Evolutionary conservation across 2,113 vertebrate genomes (phyloP).

Genomic region (Ia io): DNA sequence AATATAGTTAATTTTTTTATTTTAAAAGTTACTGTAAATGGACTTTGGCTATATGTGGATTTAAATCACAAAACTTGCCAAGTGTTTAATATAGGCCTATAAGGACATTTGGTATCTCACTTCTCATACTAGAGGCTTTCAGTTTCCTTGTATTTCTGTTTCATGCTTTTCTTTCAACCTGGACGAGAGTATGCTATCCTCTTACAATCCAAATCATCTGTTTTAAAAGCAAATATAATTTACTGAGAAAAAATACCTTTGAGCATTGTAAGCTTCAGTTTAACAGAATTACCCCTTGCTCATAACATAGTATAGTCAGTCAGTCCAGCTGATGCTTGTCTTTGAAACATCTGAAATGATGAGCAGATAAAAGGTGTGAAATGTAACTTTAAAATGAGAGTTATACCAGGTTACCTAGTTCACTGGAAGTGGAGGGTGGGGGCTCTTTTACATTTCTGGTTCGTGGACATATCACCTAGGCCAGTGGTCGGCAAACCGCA

Average conservation of each 20-base stretch:
- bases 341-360: constrained; percentile 75
- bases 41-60: constrained; percentile 49
- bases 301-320: constrained; percentile 60
- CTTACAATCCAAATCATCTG: constrained; percentile 57
- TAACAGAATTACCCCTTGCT: constrained; percentile 56
- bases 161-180: constrained; percentile 46
- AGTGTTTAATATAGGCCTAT: constrained; percentile 5
- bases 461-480: neutral
- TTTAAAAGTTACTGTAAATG: constrained; percentile 53
- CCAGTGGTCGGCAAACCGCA: too few species aligned
- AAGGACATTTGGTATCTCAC: constrained; percentile 29
- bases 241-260: constrained; percentile 72
- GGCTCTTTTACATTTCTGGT: constrained; percentile 18
- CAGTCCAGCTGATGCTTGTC: constrained; percentile 65
- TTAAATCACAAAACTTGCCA: constrained; percentile 54
- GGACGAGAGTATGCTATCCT: constrained; percentile 60
- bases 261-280: constrained; percentile 75
- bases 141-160: constrained; percentile 17
- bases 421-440: neutral
- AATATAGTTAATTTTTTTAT: constrained; percentile 69
- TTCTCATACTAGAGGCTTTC: constrained; percentile 39
- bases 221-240: constrained; percentile 76
- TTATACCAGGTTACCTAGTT: constrained; percentile 13
- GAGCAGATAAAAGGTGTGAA: constrained; percentile 69
- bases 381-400: constrained; percentile 60